Evolutionary conservation across 2,113 vertebrate species (phyloP), one percentile per base, ranked within the genome.

Genomic region (Nipponia nippon): DNA sequence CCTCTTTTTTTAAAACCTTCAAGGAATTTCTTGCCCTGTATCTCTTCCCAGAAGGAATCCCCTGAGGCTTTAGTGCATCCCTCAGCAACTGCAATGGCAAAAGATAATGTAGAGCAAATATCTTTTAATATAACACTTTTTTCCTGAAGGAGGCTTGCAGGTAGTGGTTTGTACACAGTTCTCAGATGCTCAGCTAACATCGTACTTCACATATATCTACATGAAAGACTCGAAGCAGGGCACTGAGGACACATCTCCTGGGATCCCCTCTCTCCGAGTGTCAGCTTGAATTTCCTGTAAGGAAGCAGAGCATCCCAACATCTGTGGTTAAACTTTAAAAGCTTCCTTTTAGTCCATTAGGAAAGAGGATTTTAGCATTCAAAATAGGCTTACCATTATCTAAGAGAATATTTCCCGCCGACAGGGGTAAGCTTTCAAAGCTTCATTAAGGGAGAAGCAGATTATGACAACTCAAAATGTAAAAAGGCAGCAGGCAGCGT

Each of bases 251-350:
- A 2, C 34, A 17, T 44, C 89, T 86, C 76, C 47, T 7, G 94
- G 81, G 84, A 88, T 69, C 9, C 14, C 40, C 47, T n/a, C 1
- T 11, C 1, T 11, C 62, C 7, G 3, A 34, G 34, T 72, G 75
- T 72, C 92, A 90, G 47, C 71, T 65, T 89, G 94, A 44, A 94
- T 96, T 89, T 95, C 89, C 84, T 94, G 52, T 34, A 75, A 89
- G 72, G 47, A 42, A 67, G 58, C 36, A 75, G 23, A 82, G 8
- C 16, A 89, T 66, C 55, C 55, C 72, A n/a, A 2, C 38, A 50
- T 53, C 83, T 49, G 76, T 3, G 34, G 14, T 13, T 81, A 32
- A 7, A 49, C 52, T 46, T 66, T 11, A 76, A 46, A 65, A 93
- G 79, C 83, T 83, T 84, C 72, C 32, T 90, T 65, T 56, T 3